These are phyloP conservation scores for Dinoponera quadriceps DNA, from an alignment of 1,140 invertebrate genomes.

Conservation along the genomic window DNA sequence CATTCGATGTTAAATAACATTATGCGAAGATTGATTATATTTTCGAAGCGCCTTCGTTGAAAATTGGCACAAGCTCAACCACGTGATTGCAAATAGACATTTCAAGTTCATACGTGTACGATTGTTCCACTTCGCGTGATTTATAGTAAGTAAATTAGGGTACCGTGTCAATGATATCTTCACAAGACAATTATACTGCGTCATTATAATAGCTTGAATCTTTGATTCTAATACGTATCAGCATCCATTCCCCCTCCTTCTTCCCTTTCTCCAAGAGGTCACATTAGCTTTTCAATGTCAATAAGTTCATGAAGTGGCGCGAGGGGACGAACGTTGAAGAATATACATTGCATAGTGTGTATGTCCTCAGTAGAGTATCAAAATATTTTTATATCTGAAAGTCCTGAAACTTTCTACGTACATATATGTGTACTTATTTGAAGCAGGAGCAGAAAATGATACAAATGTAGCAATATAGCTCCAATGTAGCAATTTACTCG, in stretches of 20 bases:
- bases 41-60: too few species aligned
- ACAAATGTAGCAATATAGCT: too few species aligned
- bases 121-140: conserved; percentile 24
- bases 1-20: too few species aligned
- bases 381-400: too few species aligned
- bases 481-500: too few species aligned
- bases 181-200: conserved; percentile 71
- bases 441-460: too few species aligned
- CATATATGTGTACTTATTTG: too few species aligned
- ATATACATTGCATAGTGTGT: too few species aligned
- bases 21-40: too few species aligned
- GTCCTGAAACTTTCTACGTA: too few species aligned
- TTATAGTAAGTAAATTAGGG: conserved; percentile 85
- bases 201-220: conserved; percentile 35
- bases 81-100: background rate
- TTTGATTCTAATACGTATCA: conserved; percentile 1
- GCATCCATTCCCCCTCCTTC: background rate
- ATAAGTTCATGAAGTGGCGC: conserved; percentile 30
- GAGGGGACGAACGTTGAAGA: conserved; percentile 41
- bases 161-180: conserved; percentile 81
- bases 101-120: background rate
- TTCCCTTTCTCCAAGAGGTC: background rate
- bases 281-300: conserved; percentile 35
- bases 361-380: too few species aligned
- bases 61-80: too few species aligned